phyloP scores from a whole-genome alignment of 2,888 invertebrate species.

The Hartigia nigra region DNA sequence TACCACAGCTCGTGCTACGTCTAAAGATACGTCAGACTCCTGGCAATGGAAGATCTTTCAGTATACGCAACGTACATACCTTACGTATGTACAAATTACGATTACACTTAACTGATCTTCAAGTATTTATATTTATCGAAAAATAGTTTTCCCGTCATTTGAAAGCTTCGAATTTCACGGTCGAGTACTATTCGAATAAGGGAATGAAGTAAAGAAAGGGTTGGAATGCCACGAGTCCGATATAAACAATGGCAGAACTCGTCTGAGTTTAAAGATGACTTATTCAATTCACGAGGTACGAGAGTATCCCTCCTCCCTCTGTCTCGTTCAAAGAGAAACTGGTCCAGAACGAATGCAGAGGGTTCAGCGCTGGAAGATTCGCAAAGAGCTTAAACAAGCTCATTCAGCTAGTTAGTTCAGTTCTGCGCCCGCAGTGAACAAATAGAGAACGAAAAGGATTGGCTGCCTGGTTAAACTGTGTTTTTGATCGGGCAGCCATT shows the following conservation, averaged over 20 bases:
- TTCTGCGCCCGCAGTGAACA: slow-evolving; percentile 12
- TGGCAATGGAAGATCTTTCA: not conserved
- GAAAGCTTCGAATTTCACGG: not conserved
- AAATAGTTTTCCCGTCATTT: not conserved
- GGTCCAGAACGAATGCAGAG: not conserved
- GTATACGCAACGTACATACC: no score
- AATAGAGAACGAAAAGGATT: slow-evolving; percentile 21
- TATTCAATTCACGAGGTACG: slow-evolving; percentile 7
- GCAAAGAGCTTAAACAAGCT: slow-evolving; percentile 23
- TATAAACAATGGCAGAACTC: not conserved
- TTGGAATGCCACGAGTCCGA: not conserved
- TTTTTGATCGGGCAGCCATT: not conserved
- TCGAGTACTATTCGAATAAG: not conserved
- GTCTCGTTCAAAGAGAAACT: not conserved
- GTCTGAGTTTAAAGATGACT: slow-evolving; percentile 10
- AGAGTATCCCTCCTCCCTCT: not conserved
- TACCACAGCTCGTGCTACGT: slow-evolving; percentile 17
- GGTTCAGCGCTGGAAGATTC: slow-evolving; percentile 11
- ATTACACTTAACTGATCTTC: not conserved
- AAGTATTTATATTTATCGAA: not conserved
- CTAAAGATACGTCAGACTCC: not conserved
- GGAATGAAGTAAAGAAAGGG: not conserved
- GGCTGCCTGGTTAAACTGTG: not conserved
- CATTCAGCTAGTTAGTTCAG: slow-evolving; percentile 24
- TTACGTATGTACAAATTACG: not conserved